Evolutionary conservation across 2,888 invertebrate species (phyloP), one percentile per base, ranked within the genome.

Genomic region (Hyalella azteca): DNA sequence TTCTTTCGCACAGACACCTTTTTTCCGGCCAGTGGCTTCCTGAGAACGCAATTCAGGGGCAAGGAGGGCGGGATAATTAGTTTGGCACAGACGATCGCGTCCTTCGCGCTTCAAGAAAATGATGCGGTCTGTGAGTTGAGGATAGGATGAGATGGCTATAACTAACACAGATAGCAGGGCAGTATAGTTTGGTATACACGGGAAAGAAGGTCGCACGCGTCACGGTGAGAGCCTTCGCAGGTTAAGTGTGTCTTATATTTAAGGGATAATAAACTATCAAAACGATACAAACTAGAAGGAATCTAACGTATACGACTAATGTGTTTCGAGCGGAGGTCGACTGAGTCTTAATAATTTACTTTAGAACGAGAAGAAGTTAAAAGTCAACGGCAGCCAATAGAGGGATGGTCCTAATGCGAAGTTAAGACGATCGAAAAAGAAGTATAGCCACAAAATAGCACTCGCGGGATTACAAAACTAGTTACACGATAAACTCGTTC

Each of bases 271-370:
- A 36, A 66, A 36, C 66, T 66, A 66, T 66, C 19, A 19, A 66
- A 66, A 66, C 36, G 36, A 66, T 32, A 66, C 66, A 66, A 66
- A 66, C 66, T 66, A 66, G 15, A 29, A 32, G 3, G 29, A 66
- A 32, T 19, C 66, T 66, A 36, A 66, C 66, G 36, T 66, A 66
- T 66, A 66, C 66, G 32, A 36, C 66, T 66, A 66, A 66, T 66
- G 66, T 66, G 66, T 66, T 66, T 66, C 66, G 66, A 66, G 66
- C 66, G 66, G 66, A 66, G 66, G 66, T 66, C 66, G 66, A 66
- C 66, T 66, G 66, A 66, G 32, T 32, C 66, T 66, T 66, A 66
- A 66, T 3, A 66, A 66, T 66, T 66, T 66, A 66, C 66, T 66
- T 66, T 36, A 66, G 22, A 66, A 66, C 15, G 36, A 66, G 36